Base-by-base conservation (phyloP, 2,888 invertebrate species). In the Cyrtodaria siliqua region DNA sequence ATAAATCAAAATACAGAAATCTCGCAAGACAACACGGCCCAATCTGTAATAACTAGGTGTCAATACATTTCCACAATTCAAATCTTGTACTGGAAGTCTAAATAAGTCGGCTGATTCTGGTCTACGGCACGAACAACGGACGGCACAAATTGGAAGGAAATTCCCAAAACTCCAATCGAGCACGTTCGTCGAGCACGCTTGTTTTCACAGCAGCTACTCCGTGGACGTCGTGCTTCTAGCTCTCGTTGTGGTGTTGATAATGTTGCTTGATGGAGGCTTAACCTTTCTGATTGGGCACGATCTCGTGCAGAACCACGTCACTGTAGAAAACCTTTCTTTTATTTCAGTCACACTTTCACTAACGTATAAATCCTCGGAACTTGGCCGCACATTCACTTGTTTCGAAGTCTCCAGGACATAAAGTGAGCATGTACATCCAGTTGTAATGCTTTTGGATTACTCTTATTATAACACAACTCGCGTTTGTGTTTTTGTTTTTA, bases 251-350 rank as follows among this genome's bases (percentile, higher is more conserved):
- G 18, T 16, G 24, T 67, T 26, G 57, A 33, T 57, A 56, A 59
- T 59, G 47, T 52, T 56, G 33, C 56, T 40, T 38, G 49, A 24
- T 55, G 47, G 49, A 55, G 44, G 44, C 50, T 18, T 26, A 42
- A 27, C 26, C 38, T 55, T 53, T 20, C 61, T 68, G 80, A 80
- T 80, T 80, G 66, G 77, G 73, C 80, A 80, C 80, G 80, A 27
- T 16, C 27, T 16, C 20, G 62, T 71, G 71, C 72, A 53, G 56
- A 33, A 44, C 52, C 77, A 77, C 77, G 77, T 59, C 68, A 63
- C 53, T 26, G 53, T 49, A 52, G 56, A 70, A 68, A 71, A 47
- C 26, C 50, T 29, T 67, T 61, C 63, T 63, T 56, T 77, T 77
- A 72, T 77, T 57, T 56, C 44, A 63, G 77, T 77, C 77, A 77